Conservation (phyloP, 2,888 invertebrate genomes). For the Neoascia interrupta region DNA sequence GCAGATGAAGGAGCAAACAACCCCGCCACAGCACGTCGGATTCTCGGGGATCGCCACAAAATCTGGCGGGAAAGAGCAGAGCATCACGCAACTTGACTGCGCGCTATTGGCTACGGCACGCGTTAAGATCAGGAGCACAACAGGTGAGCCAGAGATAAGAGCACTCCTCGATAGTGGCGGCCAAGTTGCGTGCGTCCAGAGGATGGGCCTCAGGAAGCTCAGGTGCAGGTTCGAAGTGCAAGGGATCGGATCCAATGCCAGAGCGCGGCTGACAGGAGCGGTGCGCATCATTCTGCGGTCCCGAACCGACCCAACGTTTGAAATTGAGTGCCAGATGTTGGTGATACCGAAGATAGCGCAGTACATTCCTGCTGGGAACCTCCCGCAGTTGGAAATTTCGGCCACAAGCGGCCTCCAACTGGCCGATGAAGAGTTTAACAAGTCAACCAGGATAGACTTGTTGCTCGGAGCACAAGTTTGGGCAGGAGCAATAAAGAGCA, state of each 20-base stretch:
- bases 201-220: not conserved
- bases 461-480: constrained; percentile 13
- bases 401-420: not conserved
- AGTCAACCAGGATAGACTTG: not conserved
- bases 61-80: no score
- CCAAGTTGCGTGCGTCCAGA: constrained; percentile 14
- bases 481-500: constrained; percentile 7
- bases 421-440: not conserved
- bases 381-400: not conserved
- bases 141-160: not conserved
- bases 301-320: not conserved
- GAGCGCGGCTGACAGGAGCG: not conserved
- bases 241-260: not conserved
- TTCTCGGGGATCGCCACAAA: no score
- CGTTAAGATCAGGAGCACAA: not conserved
- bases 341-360: not conserved
- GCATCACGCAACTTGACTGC: not conserved
- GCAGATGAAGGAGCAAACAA: no score
- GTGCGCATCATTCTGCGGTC: not conserved
- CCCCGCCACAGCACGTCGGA: no score
- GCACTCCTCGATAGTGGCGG: constrained; percentile 10
- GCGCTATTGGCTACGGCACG: constrained; percentile 3
- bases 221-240: not conserved
- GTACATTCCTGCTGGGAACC: not conserved
- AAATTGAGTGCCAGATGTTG: not conserved